Conservation (phyloP, 2,888 invertebrate genomes). For the Papilio elwesi region DNA sequence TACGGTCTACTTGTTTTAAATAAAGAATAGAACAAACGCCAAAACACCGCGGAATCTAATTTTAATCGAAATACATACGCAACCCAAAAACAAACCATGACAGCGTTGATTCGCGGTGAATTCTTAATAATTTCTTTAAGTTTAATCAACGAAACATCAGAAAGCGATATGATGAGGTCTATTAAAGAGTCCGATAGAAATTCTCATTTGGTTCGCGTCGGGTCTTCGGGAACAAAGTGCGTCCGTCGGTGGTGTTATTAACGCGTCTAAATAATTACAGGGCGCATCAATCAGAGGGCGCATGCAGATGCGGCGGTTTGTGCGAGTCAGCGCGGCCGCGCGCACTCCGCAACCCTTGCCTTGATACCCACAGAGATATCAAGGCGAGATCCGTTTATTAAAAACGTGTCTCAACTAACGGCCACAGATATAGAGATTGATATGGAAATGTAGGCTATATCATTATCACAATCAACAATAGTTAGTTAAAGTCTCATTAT, state of each 20-base stretch:
- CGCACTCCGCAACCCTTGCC: slow-evolving; percentile 82
- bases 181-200: slow-evolving; percentile 80
- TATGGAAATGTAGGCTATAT: slow-evolving; percentile 36
- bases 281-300: slow-evolving; percentile 82
- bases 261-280: slow-evolving; percentile 84
- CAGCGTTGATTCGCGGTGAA: slow-evolving; percentile 50
- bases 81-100: slow-evolving; percentile 59
- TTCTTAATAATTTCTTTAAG: slow-evolving; percentile 69
- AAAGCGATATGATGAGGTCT: slow-evolving; percentile 79
- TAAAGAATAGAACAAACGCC: slow-evolving; percentile 44
- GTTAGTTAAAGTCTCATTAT: no score
- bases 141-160: slow-evolving; percentile 82
- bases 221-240: slow-evolving; percentile 83
- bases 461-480: background rate
- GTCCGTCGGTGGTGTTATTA: slow-evolving; percentile 82
- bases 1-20: slow-evolving; percentile 38
- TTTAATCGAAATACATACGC: slow-evolving; percentile 50
- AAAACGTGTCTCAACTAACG: slow-evolving; percentile 60
- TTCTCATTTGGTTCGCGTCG: slow-evolving; percentile 83
- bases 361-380: slow-evolving; percentile 81
- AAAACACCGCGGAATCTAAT: slow-evolving; percentile 16
- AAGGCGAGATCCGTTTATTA: slow-evolving; percentile 76
- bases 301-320: slow-evolving; percentile 82
- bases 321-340: slow-evolving; percentile 80
- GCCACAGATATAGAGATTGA: slow-evolving; percentile 52